phyloP scores from a whole-genome alignment of 2,888 invertebrate species.

The Xestia ashworthii region DNA sequence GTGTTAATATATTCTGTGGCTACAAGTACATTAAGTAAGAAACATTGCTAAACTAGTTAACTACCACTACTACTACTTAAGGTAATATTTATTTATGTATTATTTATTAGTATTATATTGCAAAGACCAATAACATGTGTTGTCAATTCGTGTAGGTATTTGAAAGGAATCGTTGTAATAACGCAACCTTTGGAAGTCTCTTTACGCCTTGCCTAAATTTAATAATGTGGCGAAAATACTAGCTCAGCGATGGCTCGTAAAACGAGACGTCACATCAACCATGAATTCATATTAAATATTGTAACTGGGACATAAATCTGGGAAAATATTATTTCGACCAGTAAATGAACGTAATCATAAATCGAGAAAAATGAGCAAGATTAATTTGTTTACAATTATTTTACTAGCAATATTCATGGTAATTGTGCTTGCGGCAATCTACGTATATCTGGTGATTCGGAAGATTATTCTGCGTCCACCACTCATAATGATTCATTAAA shows the following conservation, averaged over 20 bases:
- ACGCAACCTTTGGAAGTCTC: not conserved
- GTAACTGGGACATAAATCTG: too few relatives aligned
- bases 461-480: not conserved
- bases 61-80: not conserved
- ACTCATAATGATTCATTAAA: constrained; percentile 1
- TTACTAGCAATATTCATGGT: constrained; percentile 7
- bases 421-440: constrained; percentile 10
- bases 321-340: not conserved
- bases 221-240: not conserved
- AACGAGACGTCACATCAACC: not conserved
- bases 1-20: constrained; percentile 34
- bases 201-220: not conserved
- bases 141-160: constrained; percentile 36
- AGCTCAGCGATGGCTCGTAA: not conserved
- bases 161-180: not conserved
- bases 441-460: constrained; percentile 14
- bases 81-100: constrained; percentile 24
- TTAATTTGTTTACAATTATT: constrained; percentile 20
- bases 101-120: constrained; percentile 25
- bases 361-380: not conserved
- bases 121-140: constrained; percentile 23
- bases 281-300: not conserved
- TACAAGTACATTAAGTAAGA: constrained; percentile 33
- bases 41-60: constrained; percentile 12
- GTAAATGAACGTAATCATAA: not conserved